These are phyloP conservation scores for Lophura nycthemera DNA, from an alignment of 2,113 vertebrate genomes.

Conservation along the genomic window DNA sequence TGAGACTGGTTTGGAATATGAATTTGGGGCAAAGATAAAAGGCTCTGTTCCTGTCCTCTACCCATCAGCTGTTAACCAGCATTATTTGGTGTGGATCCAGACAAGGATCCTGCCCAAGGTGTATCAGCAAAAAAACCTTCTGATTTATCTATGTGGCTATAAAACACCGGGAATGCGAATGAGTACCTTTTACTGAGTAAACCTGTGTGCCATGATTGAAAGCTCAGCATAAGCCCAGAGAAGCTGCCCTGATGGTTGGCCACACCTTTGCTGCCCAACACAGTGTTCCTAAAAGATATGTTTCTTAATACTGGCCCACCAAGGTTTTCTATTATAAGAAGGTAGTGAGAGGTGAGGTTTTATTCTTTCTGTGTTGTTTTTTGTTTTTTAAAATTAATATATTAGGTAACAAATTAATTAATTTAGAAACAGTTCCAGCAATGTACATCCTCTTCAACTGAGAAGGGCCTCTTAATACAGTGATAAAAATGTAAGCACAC, in stretches of 20 bases:
- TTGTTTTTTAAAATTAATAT: neutral
- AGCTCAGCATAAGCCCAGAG: neutral
- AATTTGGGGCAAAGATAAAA: constrained; percentile 64
- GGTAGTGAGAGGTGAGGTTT: neutral
- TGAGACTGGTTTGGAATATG: constrained; percentile 74
- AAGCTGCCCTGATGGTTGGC: neutral
- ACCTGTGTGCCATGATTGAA: neutral
- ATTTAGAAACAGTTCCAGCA: neutral
- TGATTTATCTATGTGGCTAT: neutral
- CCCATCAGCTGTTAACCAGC: neutral
- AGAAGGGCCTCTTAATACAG: neutral
- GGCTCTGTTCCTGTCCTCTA: neutral
- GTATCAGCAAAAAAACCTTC: neutral
- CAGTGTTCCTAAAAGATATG: neutral
- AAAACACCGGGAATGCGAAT: neutral
- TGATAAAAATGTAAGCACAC: neutral
- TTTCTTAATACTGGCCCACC: neutral
- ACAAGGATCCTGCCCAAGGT: neutral
- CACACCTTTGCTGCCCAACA: neutral
- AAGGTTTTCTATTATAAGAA: neutral
- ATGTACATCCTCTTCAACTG: neutral
- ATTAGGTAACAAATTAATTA: neutral
- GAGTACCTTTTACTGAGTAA: neutral
- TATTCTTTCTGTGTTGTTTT: neutral
- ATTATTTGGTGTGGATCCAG: neutral